These are phyloP conservation scores for Drosophila murphyi DNA, from an alignment of 1,140 invertebrate genomes.

Conservation along the genomic window DNA sequence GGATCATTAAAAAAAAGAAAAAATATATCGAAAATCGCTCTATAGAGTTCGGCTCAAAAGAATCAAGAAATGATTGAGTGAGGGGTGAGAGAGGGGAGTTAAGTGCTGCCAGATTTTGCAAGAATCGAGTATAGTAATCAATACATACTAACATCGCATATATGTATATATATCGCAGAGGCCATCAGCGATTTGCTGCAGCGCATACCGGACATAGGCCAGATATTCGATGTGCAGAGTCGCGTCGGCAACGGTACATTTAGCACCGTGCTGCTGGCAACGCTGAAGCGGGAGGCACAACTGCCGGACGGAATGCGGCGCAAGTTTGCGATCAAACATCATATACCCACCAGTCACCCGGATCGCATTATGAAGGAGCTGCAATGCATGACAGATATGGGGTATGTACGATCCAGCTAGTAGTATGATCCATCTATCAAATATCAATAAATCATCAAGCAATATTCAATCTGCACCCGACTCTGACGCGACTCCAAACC, in stretches of 20 bases:
- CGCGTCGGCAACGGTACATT: constrained; percentile 93
- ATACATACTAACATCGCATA: too few relatives aligned
- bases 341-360: constrained; percentile 93
- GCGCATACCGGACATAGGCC: constrained; percentile 87
- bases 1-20: too few relatives aligned
- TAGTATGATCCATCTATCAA: not conserved
- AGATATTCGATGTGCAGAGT: constrained; percentile 88
- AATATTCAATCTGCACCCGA: not conserved
- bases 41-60: too few relatives aligned
- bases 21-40: too few relatives aligned
- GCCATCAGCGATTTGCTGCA: constrained; percentile 85
- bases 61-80: not conserved
- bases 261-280: constrained; percentile 91
- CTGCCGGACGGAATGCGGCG: constrained; percentile 85
- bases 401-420: constrained; percentile 84
- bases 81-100: not conserved
- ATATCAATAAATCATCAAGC: not conserved
- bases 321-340: constrained; percentile 92
- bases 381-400: constrained; percentile 91
- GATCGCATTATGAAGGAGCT: constrained; percentile 91
- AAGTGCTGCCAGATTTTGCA: constrained; percentile 13
- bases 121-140: not conserved
- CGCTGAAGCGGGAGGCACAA: constrained; percentile 86
- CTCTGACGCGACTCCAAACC: not conserved
- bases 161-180: constrained; percentile 56